Evolutionary conservation across 2,113 vertebrate genomes (phyloP), one percentile per base, ranked within the genome.

Genomic region (human): DNA sequence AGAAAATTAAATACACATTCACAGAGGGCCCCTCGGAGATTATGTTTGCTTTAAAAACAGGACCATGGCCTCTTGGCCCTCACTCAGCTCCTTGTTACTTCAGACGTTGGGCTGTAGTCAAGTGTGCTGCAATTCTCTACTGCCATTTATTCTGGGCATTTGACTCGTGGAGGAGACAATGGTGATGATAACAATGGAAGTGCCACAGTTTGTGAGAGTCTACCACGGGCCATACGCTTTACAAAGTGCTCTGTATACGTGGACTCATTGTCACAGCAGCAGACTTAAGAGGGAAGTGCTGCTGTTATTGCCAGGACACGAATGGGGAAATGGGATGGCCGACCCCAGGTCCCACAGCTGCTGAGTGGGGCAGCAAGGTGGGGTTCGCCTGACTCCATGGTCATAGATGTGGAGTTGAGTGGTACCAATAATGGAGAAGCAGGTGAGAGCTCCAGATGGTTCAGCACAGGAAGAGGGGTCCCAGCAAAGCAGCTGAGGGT

Each of bases 51-150:
- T 88, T 73, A 30, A 76, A 90, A 30, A 48, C 43, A 76, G 72
- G 45, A 52, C 20, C 17, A 7, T 0, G 0, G n/a, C 16, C 79
- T 70, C 79, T 6, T 0, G 0, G n/a, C 0, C 0, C 43, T 45
- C 23, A 12, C 38, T 76, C 23, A 0, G 30, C 59, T 91, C 9
- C 64, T 23, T 22, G 64, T 50, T 30, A 43, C 90, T 35, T 35
- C 38, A 18, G 52, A 72, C 35, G 25, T 17, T 38, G 25, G 16
- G 64, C 23, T 81, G n/a, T 9, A 10, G 57, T 35, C n/a, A 8
- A 6, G 23, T 0, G 3, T 55, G 14, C 35, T 18, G 40, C 0
- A 1, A 16, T 22, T 11, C 55, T 23, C 45, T 1, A 17, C 22
- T 6, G 40, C 38, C 64, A 1, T 57, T 17, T 2, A 8, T 11